These are phyloP conservation scores for Casuarius casuarius DNA, from an alignment of 2,113 vertebrate genomes.

Conservation along the genomic window DNA sequence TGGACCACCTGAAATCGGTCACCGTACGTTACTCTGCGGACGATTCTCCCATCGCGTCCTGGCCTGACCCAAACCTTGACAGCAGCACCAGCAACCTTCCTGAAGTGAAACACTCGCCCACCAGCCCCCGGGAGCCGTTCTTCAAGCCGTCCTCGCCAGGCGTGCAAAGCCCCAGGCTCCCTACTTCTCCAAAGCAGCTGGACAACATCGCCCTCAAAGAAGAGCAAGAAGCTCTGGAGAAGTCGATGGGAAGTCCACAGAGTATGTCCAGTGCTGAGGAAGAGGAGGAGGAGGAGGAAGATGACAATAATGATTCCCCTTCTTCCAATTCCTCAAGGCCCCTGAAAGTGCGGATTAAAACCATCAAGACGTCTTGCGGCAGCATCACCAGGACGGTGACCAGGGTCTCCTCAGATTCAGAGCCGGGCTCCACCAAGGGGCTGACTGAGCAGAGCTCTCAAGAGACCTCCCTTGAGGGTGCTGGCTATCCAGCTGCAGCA, in stretches of 20 bases:
- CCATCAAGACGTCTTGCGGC: constrained; percentile 88
- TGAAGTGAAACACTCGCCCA: background rate
- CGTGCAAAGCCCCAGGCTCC: background rate
- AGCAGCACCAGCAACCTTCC: background rate
- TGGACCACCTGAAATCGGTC: constrained; percentile 17
- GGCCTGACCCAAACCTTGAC: background rate
- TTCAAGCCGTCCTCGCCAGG: background rate
- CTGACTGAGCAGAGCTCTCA: rapidly evolving
- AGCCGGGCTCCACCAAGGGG: background rate
- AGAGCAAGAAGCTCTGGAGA: constrained; percentile 54
- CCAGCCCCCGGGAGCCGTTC: background rate
- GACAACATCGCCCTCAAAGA: constrained; percentile 54
- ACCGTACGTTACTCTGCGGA: background rate
- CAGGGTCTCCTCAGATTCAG: constrained; percentile 81
- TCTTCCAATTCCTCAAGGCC: constrained; percentile 81
- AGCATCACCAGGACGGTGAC: constrained; percentile 88
- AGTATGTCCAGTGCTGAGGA: constrained; percentile 79
- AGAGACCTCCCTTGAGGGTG: rapidly evolving
- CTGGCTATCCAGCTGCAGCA: rapidly evolving
- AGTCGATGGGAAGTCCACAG: background rate
- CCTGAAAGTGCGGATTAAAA: constrained; percentile 95
- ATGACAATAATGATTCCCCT: constrained; percentile 70
- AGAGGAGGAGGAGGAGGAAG: constrained; percentile 72
- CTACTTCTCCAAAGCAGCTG: constrained; percentile 24
- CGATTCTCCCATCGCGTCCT: background rate